Conservation (phyloP, 2,888 invertebrate species). For the Melinopterus prodromus region DNA sequence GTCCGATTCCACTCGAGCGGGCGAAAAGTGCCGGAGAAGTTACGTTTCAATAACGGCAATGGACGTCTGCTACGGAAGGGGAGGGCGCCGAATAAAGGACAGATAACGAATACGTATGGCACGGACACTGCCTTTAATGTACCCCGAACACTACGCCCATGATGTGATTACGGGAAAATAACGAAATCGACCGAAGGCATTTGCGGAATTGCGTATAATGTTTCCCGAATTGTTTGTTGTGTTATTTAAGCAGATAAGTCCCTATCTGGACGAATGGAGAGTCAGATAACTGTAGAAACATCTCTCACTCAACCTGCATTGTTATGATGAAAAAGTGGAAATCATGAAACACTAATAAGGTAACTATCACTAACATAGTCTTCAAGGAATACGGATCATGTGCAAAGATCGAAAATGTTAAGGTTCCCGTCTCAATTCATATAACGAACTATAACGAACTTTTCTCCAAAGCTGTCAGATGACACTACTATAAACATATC, state of each 20-base stretch:
- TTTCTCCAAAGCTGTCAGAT: too few relatives aligned
- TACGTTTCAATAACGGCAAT: slow-evolving; percentile 29
- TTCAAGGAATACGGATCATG: too few relatives aligned
- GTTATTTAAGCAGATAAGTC: not conserved
- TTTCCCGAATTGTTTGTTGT: not conserved
- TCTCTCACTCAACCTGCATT: too few relatives aligned
- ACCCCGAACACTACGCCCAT: not conserved
- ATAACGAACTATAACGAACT: too few relatives aligned
- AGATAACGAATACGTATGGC: not conserved
- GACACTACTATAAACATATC: too few relatives aligned
- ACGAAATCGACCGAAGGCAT: not conserved
- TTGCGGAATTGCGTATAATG: not conserved
- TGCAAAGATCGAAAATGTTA: too few relatives aligned
- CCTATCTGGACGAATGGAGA: not conserved
- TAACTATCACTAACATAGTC: too few relatives aligned
- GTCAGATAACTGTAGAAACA: too few relatives aligned
- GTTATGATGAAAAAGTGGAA: too few relatives aligned
- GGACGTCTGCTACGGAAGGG: not conserved
- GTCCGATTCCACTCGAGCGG: not conserved
- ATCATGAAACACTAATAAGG: too few relatives aligned
- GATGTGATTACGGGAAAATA: not conserved
- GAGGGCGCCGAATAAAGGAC: not conserved
- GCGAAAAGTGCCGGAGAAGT: slow-evolving; percentile 15
- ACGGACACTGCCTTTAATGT: not conserved
- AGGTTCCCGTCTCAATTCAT: too few relatives aligned